A percentile compares a stretch with the other conserved stretches of the same genome.
Conservation (phyloP, 2,888 invertebrate species). For the Acrocera orbiculus region DNA sequence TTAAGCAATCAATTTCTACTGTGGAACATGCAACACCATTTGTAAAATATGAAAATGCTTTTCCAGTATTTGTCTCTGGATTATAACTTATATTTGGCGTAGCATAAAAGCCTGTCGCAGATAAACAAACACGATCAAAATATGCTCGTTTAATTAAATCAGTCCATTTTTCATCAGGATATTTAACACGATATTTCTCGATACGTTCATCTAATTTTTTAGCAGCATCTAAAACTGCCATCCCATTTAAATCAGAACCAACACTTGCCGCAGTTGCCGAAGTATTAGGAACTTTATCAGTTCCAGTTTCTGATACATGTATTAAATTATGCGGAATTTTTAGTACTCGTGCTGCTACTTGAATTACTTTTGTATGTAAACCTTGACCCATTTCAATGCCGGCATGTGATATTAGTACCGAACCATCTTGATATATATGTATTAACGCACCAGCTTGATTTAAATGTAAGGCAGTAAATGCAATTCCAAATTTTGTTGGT, state of each 20-base stretch:
- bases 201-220: conserved; percentile 52
- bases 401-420: conserved; percentile 73
- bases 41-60: conserved; percentile 67
- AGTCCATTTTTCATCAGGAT: conserved; percentile 69
- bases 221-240: conserved; percentile 78
- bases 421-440: conserved; percentile 73
- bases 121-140: conserved; percentile 55
- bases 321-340: conserved; percentile 53
- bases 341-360: conserved; percentile 62
- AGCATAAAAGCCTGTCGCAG: conserved; percentile 67
- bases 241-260: conserved; percentile 79
- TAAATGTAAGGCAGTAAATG: conserved; percentile 55
- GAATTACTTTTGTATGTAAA: conserved; percentile 87
- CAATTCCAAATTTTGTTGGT: conserved; percentile 72
- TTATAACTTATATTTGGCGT: conserved; percentile 58
- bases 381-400: conserved; percentile 98
- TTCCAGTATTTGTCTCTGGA: conserved; percentile 50
- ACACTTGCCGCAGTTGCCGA: conserved; percentile 78
- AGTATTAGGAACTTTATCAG: conserved; percentile 84
- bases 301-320: conserved; percentile 65
- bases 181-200: conserved; percentile 50
- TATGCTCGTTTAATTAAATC: conserved; percentile 67
- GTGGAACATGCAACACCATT: conserved; percentile 73
- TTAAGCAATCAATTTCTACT: conserved; percentile 86
- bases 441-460: conserved; percentile 81